phyloP scores from a whole-genome alignment of 2,888 invertebrate genomes.

The Synanthedon tipuliformis region DNA sequence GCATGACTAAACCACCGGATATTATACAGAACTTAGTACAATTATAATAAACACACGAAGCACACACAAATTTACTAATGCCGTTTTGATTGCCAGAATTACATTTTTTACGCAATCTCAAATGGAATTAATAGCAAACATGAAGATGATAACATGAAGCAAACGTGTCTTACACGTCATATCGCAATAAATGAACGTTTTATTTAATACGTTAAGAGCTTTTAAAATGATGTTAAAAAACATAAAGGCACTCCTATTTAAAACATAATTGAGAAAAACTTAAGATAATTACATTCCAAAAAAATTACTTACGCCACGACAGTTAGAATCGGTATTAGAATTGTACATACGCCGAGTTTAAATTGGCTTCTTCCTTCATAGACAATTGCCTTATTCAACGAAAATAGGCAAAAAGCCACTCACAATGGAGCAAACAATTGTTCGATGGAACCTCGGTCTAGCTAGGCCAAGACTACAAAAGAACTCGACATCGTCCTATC shows the following conservation, averaged over 20 bases:
- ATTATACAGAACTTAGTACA: constrained; percentile 24
- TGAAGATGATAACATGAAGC: constrained; percentile 1
- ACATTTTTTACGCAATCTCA: constrained; percentile 22
- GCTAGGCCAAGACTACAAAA: constrained; percentile 32
- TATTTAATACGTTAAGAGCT: constrained; percentile 24
- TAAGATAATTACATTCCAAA: constrained; percentile 4
- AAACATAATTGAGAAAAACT: constrained; percentile 10
- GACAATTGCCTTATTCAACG: constrained; percentile 49
- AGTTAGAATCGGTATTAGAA: constrained; percentile 5
- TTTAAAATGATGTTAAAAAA: constrained; percentile 17
- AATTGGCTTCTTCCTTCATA: constrained; percentile 51
- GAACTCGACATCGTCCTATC: constrained; percentile 9
- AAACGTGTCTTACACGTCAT: constrained; percentile 13
- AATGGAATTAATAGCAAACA: constrained; percentile 4
- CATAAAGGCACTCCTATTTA: background rate
- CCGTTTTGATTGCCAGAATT: constrained; percentile 46
- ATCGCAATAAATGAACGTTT: constrained; percentile 31
- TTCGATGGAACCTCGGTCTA: constrained; percentile 21
- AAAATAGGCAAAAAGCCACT: constrained; percentile 47
- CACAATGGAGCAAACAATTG: constrained; percentile 42
- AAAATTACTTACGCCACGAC: constrained; percentile 10
- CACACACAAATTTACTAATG: constrained; percentile 47
- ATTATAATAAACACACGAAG: constrained; percentile 22
- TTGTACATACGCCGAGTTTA: constrained; percentile 11
- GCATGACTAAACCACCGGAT: constrained; percentile 33